Percentiles rank a stretch among this genome's conserved stretches.
These are phyloP conservation scores for Xestobium rufovillosum DNA, from an alignment of 2,888 invertebrate species.

Conservation along the genomic window DNA sequence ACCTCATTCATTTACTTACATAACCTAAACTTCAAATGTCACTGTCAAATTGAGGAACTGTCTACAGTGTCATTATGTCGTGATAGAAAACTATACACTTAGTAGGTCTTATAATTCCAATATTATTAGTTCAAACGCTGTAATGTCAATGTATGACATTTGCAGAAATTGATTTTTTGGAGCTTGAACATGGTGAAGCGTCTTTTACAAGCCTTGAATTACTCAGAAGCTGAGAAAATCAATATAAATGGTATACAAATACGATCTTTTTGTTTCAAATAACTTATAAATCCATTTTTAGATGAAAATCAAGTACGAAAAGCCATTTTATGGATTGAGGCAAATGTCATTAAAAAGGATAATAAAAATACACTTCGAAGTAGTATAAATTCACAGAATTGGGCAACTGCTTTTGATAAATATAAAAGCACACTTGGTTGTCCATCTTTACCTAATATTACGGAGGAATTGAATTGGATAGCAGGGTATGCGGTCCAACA, in stretches of 20 bases:
- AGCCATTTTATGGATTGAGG: constrained; percentile 84
- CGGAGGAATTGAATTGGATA: constrained; percentile 79
- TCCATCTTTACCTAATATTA: constrained; percentile 52
- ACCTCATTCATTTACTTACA: no score
- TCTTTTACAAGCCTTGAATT: constrained; percentile 70
- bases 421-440: constrained; percentile 72
- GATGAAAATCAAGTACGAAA: constrained; percentile 74
- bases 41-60: no score
- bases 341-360: constrained; percentile 85
- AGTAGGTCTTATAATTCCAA: no score
- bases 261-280: constrained; percentile 4
- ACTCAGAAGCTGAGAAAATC: constrained; percentile 64
- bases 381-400: constrained; percentile 55
- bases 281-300: constrained; percentile 40
- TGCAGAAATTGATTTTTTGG: no score
- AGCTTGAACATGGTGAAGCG: constrained; percentile 71
- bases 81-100: no score
- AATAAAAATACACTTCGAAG: constrained; percentile 78
- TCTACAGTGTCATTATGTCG: no score
- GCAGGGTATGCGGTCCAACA: constrained; percentile 74
- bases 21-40: no score
- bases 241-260: constrained; percentile 59
- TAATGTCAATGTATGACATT: no score
- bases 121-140: no score
- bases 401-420: constrained; percentile 63